Conservation (phyloP, 2,797 vertebrate species). For the Cryptoblepharus egeriae region DNA sequence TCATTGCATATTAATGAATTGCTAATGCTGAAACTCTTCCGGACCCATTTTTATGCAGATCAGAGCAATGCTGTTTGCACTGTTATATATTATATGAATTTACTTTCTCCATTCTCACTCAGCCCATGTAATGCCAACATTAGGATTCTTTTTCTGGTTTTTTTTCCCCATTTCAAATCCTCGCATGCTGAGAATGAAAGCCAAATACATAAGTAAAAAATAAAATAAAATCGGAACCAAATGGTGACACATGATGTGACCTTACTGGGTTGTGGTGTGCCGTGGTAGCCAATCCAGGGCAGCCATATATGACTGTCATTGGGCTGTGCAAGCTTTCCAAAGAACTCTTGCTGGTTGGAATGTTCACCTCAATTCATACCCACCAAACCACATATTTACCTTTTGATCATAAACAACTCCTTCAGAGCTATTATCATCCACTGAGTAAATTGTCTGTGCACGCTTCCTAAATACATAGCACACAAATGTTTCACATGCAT, state of each 20-base stretch:
- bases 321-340: no score
- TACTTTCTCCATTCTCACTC: slow-evolving; percentile 52
- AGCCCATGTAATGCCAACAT: slow-evolving; percentile 1
- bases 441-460: slow-evolving; percentile 59
- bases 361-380: slow-evolving; percentile 32
- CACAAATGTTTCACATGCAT: slow-evolving; percentile 66
- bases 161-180: background rate
- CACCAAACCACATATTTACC: slow-evolving; percentile 35
- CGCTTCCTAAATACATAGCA: slow-evolving; percentile 52
- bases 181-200: background rate
- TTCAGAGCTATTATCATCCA: slow-evolving; percentile 63
- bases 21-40: slow-evolving; percentile 62
- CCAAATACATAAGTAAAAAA: background rate
- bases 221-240: background rate
- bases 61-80: slow-evolving; percentile 66
- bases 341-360: background rate
- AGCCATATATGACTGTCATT: no score
- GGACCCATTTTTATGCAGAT: slow-evolving; percentile 67
- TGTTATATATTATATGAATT: slow-evolving; percentile 49
- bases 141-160: slow-evolving; percentile 11
- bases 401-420: slow-evolving; percentile 51
- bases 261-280: no score
- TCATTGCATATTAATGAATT: slow-evolving; percentile 73
- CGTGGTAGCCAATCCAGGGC: no score
- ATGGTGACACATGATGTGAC: no score